phyloP scores from a whole-genome alignment of 1,140 invertebrate genomes.

The Probaryconus sp. region DNA sequence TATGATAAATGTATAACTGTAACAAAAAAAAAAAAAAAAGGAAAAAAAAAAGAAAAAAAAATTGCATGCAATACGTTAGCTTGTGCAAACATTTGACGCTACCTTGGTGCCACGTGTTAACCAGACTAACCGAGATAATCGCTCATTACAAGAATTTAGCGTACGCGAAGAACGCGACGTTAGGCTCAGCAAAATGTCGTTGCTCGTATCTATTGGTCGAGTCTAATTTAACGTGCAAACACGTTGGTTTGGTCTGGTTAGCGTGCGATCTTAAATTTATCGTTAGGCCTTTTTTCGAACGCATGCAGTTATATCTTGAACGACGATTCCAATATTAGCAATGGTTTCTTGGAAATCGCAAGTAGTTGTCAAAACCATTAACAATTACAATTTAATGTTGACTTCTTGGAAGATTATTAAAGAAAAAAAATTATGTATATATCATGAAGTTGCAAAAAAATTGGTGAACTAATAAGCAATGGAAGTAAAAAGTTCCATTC shows the following conservation, averaged over 20 bases:
- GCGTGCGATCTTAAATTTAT: slow-evolving; percentile 64
- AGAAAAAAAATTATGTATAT: not conserved
- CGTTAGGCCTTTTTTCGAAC: slow-evolving; percentile 33
- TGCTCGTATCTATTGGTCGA: slow-evolving; percentile 57
- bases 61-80: slow-evolving; percentile 61
- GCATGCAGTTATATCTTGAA: not conserved
- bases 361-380: slow-evolving; percentile 42
- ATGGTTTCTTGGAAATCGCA: slow-evolving; percentile 43
- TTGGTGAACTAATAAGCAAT: too few species aligned
- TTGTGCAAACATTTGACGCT: slow-evolving; percentile 64
- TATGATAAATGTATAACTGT: too few species aligned
- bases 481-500: too few species aligned
- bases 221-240: slow-evolving; percentile 67
- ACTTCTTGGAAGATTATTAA: slow-evolving; percentile 11
- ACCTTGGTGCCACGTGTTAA: slow-evolving; percentile 76
- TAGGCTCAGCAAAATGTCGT: slow-evolving; percentile 7
- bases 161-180: slow-evolving; percentile 48
- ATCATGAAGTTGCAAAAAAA: not conserved
- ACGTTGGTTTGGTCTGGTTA: slow-evolving; percentile 66
- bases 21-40: too few species aligned
- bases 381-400: slow-evolving; percentile 6
- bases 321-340: slow-evolving; percentile 11
- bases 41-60: slow-evolving; percentile 13
- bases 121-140: slow-evolving; percentile 77
- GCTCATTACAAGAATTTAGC: slow-evolving; percentile 77